Evolutionary conservation across 2,888 invertebrate genomes (phyloP).

Genomic region (Hirtodrosophila alboralis): DNA sequence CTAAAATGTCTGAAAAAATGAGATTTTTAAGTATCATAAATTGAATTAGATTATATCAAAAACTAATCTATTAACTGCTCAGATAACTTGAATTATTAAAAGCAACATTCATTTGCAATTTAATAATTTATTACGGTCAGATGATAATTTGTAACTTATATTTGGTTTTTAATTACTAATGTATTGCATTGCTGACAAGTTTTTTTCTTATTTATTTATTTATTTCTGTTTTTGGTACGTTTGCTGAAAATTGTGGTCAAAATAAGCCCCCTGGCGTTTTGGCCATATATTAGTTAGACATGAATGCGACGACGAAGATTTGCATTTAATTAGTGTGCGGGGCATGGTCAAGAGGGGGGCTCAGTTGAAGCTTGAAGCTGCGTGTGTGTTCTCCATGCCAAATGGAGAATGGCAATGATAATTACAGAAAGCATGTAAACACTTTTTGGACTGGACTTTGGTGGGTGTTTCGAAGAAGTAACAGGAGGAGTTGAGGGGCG

Average conservation of each 20-base stretch:
- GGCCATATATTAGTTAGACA: conserved; percentile 66
- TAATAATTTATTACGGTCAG: conserved; percentile 22
- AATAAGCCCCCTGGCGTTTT: conserved; percentile 67
- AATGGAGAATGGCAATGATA: conserved; percentile 81
- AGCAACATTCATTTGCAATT: conserved; percentile 9
- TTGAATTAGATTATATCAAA: background rate
- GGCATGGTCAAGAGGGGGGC: background rate
- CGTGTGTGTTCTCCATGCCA: conserved; percentile 78
- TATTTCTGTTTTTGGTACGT: no score
- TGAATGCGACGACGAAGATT: conserved; percentile 61
- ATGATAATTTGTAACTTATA: conserved; percentile 49
- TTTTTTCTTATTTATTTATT: no score
- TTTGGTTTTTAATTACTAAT: conserved; percentile 32
- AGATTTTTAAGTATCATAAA: background rate
- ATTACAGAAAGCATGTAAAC: conserved; percentile 80
- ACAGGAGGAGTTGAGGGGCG: background rate
- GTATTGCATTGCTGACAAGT: conserved; percentile 49
- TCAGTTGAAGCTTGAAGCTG: conserved; percentile 41
- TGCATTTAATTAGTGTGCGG: conserved; percentile 72
- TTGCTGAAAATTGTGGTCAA: conserved; percentile 67
- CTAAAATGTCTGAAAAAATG: no score
- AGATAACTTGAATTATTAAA: conserved; percentile 8
- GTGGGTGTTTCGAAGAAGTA: conserved; percentile 13
- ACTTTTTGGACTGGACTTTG: conserved; percentile 47
- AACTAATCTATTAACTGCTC: conserved; percentile 1